phyloP scores from a whole-genome alignment of 2,113 vertebrate species.

The Muntiacus muntjak region DNA sequence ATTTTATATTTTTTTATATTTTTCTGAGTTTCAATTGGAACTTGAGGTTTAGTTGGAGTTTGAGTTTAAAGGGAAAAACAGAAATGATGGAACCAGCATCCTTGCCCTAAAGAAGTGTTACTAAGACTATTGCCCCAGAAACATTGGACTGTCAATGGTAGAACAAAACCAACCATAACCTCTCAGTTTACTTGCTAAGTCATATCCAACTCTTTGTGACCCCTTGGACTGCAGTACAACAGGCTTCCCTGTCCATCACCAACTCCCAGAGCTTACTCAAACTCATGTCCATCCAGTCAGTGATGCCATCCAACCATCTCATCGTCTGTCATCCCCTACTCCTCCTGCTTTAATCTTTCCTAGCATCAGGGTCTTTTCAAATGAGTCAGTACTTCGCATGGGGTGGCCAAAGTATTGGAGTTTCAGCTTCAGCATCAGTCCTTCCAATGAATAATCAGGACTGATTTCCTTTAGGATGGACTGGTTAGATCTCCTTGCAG shows the following conservation, averaged over 20 bases:
- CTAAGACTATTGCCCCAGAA: background rate
- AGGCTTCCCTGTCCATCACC: background rate
- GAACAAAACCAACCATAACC: background rate
- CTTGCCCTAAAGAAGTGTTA: background rate
- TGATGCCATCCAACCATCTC: background rate
- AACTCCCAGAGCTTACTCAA: background rate
- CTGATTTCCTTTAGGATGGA: background rate
- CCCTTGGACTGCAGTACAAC: background rate
- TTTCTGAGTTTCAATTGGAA: background rate
- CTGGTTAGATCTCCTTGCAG: background rate
- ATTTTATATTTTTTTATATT: no score
- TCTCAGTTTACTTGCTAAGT: background rate
- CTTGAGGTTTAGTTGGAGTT: background rate
- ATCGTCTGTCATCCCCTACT: background rate
- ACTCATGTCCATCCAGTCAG: background rate
- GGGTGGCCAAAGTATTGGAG: background rate
- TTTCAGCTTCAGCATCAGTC: background rate
- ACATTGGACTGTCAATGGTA: rapidly evolving
- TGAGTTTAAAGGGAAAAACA: background rate
- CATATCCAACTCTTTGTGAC: background rate
- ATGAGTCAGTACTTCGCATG: rapidly evolving
- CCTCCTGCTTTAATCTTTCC: background rate
- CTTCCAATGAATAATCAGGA: background rate
- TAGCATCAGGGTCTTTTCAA: background rate
- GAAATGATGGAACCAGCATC: background rate